Evolutionary conservation across 2,113 vertebrate genomes (phyloP).

Genomic region (Calonectris borealis): DNA sequence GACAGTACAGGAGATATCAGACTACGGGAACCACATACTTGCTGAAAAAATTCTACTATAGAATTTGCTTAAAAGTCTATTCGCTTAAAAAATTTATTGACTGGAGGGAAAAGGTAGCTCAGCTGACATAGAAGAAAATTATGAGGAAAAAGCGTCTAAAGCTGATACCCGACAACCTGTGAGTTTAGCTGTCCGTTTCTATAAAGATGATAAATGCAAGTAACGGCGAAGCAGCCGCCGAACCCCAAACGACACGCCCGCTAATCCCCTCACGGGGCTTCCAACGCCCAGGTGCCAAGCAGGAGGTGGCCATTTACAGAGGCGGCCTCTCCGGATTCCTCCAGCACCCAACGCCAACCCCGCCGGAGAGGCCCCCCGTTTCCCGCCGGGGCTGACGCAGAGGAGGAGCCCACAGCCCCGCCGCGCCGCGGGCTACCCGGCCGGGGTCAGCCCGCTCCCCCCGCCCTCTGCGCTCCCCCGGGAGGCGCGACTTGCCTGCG

Average conservation of each 20-base stretch:
- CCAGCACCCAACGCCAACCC: rapidly evolving
- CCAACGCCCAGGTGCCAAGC: not conserved
- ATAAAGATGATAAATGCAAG: rapidly evolving
- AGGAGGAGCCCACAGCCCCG: too few species aligned
- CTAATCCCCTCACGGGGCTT: not conserved
- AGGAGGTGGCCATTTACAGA: too few species aligned
- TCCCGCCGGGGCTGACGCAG: too few species aligned
- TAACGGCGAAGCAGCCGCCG: too few species aligned
- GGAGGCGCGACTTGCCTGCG: too few species aligned
- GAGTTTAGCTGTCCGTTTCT: not conserved
- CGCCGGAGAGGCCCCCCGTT: too few species aligned
- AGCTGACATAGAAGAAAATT: not conserved
- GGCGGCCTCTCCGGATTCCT: not conserved
- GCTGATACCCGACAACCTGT: rapidly evolving
- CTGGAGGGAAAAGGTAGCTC: not conserved
- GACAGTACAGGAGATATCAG: rapidly evolving
- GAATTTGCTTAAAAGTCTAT: not conserved
- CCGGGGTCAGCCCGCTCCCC: too few species aligned
- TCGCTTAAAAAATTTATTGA: not conserved
- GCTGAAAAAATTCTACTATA: not conserved
- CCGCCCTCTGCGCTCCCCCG: too few species aligned
- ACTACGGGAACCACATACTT: rapidly evolving
- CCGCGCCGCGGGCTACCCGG: too few species aligned
- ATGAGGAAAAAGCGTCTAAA: not conserved
- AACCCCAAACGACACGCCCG: not conserved